These are phyloP conservation scores for Cheilosia variabilis DNA, from an alignment of 2,888 invertebrate genomes.

Conservation along the genomic window DNA sequence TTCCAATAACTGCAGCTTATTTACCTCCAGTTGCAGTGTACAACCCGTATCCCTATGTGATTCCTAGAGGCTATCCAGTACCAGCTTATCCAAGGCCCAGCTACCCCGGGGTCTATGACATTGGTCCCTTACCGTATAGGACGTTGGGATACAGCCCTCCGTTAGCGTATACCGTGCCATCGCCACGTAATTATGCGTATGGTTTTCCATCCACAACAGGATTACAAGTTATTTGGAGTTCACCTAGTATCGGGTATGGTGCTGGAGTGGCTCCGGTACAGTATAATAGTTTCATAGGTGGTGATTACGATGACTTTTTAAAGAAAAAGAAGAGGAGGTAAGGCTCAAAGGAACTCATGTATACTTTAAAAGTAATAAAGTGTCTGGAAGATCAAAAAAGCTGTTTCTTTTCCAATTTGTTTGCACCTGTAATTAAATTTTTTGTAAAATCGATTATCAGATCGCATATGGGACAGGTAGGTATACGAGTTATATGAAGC, in stretches of 20 bases:
- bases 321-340: conserved; percentile 33
- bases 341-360: background rate
- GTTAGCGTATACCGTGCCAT: conserved; percentile 15
- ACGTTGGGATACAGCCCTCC: conserved; percentile 18
- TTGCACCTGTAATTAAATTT: too few relatives aligned
- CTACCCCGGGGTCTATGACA: background rate
- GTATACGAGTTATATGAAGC: too few relatives aligned
- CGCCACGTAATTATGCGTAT: conserved; percentile 21
- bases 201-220: conserved; percentile 3
- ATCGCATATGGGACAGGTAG: too few relatives aligned
- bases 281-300: conserved; percentile 14
- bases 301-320: conserved; percentile 37
- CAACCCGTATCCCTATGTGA: background rate
- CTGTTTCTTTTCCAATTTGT: background rate
- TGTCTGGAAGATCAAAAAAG: background rate
- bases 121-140: conserved; percentile 14
- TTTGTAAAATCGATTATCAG: too few relatives aligned
- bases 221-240: background rate
- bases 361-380: background rate
- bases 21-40: conserved; percentile 35
- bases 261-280: background rate
- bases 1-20: conserved; percentile 4
- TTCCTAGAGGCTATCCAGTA: conserved; percentile 1
- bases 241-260: background rate
- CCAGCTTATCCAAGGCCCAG: background rate